Percentiles rank a stretch among this genome's conserved stretches.
Conservation (phyloP, 2,888 invertebrate species). For the Diadromus collaris region DNA sequence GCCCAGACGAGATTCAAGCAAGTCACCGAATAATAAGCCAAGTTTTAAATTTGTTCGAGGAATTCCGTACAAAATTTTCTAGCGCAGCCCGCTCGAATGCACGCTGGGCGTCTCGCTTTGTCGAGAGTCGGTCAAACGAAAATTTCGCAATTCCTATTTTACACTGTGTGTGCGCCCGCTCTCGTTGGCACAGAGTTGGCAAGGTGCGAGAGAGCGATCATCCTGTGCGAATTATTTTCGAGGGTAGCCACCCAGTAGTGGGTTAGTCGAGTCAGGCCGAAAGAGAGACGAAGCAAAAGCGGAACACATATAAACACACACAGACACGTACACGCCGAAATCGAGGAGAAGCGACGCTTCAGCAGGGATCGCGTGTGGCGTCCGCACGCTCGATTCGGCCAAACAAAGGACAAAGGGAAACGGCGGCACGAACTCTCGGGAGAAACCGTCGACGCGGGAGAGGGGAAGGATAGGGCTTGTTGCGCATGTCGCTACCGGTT, state of each 20-base stretch:
- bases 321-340: neutral
- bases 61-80: neutral
- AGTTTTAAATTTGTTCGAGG: neutral
- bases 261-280: conserved; percentile 70
- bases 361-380: conserved; percentile 9
- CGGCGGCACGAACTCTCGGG: neutral
- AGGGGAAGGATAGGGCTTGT: conserved; percentile 30
- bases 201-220: conserved; percentile 4
- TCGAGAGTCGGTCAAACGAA: conserved; percentile 25
- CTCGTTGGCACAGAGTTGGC: conserved; percentile 25
- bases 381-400: conserved; percentile 8
- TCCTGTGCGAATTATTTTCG: conserved; percentile 66
- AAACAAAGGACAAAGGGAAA: conserved; percentile 6
- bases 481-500: conserved; percentile 35
- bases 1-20: neutral
- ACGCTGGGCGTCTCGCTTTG: neutral
- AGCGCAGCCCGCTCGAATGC: neutral
- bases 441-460: neutral
- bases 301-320: too few relatives aligned
- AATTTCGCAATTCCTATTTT: conserved; percentile 36
- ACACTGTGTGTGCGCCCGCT: conserved; percentile 19
- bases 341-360: conserved; percentile 14
- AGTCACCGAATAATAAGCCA: neutral
- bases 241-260: conserved; percentile 66
- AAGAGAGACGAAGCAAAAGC: conserved; percentile 1